Percentiles rank a stretch among this genome's conserved stretches.
phyloP scores from a whole-genome alignment of 2,888 invertebrate genomes.

The Biston betularia region DNA sequence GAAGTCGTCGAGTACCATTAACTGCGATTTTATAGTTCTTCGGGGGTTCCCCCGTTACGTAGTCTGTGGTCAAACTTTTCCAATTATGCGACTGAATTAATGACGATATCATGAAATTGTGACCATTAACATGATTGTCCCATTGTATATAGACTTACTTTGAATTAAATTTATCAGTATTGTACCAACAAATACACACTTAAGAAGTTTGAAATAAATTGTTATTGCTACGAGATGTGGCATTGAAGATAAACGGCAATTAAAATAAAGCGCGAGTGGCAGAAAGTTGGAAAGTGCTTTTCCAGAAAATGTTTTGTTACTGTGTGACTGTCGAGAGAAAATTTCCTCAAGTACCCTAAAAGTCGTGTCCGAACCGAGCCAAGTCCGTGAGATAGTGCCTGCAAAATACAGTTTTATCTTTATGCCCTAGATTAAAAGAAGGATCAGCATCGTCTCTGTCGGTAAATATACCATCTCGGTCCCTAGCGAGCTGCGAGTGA shows the following conservation, averaged over 20 bases:
- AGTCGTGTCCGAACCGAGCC: slow-evolving; percentile 30
- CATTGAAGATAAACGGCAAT: slow-evolving; percentile 25
- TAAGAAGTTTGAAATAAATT: slow-evolving; percentile 18
- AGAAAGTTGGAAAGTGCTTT: slow-evolving; percentile 14
- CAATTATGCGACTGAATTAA: slow-evolving; percentile 69
- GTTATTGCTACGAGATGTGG: slow-evolving; percentile 12
- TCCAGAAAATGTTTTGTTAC: slow-evolving; percentile 23
- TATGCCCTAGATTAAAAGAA: slow-evolving; percentile 63
- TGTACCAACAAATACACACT: slow-evolving; percentile 31
- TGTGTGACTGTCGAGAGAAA: slow-evolving; percentile 12
- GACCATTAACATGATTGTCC: slow-evolving; percentile 53
- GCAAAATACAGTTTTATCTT: slow-evolving; percentile 53
- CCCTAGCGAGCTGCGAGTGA: slow-evolving; percentile 60
- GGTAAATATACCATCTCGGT: slow-evolving; percentile 54
- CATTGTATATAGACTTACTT: slow-evolving; percentile 50
- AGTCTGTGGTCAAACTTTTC: slow-evolving; percentile 66
- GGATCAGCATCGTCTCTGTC: slow-evolving; percentile 58
- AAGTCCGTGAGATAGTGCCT: slow-evolving; percentile 43
- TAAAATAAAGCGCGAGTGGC: slow-evolving; percentile 21
- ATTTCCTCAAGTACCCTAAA: slow-evolving; percentile 28
- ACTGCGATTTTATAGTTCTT: slow-evolving; percentile 77
- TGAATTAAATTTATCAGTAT: slow-evolving; percentile 41
- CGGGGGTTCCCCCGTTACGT: slow-evolving; percentile 53
- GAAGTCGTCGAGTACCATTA: slow-evolving; percentile 67
- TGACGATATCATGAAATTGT: slow-evolving; percentile 66